Conservation (phyloP, 2,113 vertebrate genomes). For the Tiliqua scincoides region DNA sequence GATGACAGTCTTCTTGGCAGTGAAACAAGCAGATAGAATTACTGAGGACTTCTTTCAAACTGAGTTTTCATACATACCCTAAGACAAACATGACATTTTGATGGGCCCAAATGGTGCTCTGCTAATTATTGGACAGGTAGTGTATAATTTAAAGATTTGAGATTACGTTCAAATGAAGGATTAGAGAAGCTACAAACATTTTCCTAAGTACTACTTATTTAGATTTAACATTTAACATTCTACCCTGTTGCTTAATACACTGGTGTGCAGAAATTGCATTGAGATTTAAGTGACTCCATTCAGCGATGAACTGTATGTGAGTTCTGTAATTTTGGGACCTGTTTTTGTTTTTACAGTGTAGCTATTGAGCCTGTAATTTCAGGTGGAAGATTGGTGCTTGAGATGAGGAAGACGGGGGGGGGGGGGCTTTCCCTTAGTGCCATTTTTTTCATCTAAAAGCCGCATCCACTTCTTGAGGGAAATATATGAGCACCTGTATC, state of each 20-base stretch:
- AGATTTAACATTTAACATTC: background rate
- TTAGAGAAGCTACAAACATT: conserved; percentile 50
- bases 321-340: conserved; percentile 16
- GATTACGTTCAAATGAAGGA: conserved; percentile 46
- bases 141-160: conserved; percentile 50
- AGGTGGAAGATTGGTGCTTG: background rate
- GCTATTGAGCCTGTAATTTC: too few species aligned
- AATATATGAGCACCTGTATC: too few species aligned
- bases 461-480: too few species aligned
- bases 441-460: too few species aligned
- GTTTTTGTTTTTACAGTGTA: background rate
- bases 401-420: too few species aligned
- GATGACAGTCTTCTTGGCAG: background rate
- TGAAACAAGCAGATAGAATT: conserved; percentile 32
- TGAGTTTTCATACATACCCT: conserved; percentile 13
- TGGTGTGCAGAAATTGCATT: conserved; percentile 8
- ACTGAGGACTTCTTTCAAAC: conserved; percentile 40
- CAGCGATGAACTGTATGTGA: background rate
- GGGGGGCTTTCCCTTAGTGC: background rate
- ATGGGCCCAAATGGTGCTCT: conserved; percentile 56
- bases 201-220: conserved; percentile 38
- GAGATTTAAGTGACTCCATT: background rate
- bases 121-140: conserved; percentile 41
- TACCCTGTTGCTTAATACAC: background rate
- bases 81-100: conserved; percentile 54